Base-by-base conservation (phyloP, 2,797 vertebrate species). In the Emydoidea blandingii region DNA sequence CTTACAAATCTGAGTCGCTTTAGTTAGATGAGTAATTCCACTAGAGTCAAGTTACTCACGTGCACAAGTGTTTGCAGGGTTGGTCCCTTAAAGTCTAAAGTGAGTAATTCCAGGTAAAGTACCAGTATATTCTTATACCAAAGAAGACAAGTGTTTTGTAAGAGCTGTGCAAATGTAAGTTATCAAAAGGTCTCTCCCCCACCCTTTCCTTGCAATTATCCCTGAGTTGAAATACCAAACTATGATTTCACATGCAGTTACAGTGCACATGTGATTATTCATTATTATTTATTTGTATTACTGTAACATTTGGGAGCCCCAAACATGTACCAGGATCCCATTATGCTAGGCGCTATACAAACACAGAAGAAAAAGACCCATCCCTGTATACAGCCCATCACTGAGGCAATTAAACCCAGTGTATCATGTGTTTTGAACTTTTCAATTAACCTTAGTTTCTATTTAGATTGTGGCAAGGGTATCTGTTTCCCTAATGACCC, bases 221-320 rank as follows among this genome's bases (percentile, higher is more conserved):
- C n/a, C 65, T 12, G 21, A 72, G 5, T 41, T 23, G 16, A 12
- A 5, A 21, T 7, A 4, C 59, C 3, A 37, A 12, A 52, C 3
- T 57, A 12, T 10, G 19, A 83, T n/a, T 81, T 72, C 52, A 62
- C 23, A 72, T 1, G 53, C 57, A 27, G 72, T 44, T 74, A 44
- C 72, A 74, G 27, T 34, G 12, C 49, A 68, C 25, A 19, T 0
- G 0, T 72, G 3, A 3, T 62, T 18, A 62, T 16, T 34, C 59
- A 65, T 65, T 65, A 16, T 68, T 68, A 68, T 68, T 68, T 72
- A 21, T 72, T 72, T 72, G n/a, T 72, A 41, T 72, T 41, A 37
- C 65, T 37, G n/a, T 23, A 41, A 9, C 10, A 72, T 23, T 21
- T 41, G 10, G 19, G n/a, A 72, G 16, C 65, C n/a, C 65, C 19